Percentiles rank a stretch among this genome's conserved stretches.
These are phyloP conservation scores for Eristalinus sepulchralis DNA, from an alignment of 2,888 invertebrate species.

Conservation along the genomic window DNA sequence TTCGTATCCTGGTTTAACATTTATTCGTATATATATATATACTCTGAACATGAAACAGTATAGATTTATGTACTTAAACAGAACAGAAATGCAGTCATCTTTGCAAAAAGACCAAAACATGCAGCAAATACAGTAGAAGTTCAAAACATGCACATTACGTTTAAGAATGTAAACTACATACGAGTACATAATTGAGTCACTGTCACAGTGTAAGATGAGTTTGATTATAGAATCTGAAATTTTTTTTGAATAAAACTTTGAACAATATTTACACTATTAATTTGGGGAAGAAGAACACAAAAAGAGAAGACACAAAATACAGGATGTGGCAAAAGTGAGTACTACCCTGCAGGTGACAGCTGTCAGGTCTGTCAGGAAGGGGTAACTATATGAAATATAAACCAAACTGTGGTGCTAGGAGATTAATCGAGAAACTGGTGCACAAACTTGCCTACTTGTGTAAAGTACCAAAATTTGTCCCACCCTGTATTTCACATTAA, in stretches of 20 bases:
- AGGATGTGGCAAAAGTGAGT: background rate
- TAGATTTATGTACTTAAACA: background rate
- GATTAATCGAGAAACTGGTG: background rate
- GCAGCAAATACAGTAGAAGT: background rate
- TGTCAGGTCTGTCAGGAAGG: background rate
- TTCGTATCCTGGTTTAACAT: slow-evolving; percentile 2
- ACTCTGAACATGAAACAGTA: slow-evolving; percentile 4
- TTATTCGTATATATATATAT: background rate
- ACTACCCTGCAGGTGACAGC: background rate
- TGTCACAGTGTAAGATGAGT: slow-evolving; percentile 5
- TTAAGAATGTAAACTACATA: slow-evolving; percentile 2
- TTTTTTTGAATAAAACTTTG: background rate
- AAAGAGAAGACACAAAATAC: background rate
- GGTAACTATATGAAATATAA: background rate
- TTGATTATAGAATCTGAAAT: background rate
- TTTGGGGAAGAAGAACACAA: background rate
- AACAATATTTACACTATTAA: background rate
- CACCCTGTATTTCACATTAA: background rate
- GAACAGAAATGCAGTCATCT: slow-evolving; percentile 2
- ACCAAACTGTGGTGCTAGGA: background rate
- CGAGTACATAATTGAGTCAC: slow-evolving; percentile 5
- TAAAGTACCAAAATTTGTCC: background rate
- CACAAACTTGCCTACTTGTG: background rate
- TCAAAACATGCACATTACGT: background rate
- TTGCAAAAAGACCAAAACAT: background rate